A percentile compares a stretch with the other conserved stretches of the same genome.
Conservation (phyloP, 2,888 invertebrate genomes). For the Campaea margaritaria region DNA sequence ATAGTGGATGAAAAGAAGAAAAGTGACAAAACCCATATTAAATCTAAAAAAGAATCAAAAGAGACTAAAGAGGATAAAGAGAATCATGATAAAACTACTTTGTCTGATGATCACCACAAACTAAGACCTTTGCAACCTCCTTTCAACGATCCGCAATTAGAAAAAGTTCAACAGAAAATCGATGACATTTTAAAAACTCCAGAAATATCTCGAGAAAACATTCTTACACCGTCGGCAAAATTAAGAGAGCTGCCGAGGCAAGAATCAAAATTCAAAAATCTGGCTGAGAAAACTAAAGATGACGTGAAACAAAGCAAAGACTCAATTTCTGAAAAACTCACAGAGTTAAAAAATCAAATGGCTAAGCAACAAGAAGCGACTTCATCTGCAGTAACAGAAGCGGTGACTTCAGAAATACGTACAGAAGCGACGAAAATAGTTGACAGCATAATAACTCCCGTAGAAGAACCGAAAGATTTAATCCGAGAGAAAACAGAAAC, state of each 20-base stretch:
- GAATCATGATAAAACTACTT: slow-evolving; percentile 47
- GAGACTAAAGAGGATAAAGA: slow-evolving; percentile 23
- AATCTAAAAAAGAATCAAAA: slow-evolving; percentile 22
- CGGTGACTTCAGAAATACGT: slow-evolving; percentile 62
- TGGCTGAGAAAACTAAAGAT: slow-evolving; percentile 61
- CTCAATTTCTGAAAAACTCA: slow-evolving; percentile 57
- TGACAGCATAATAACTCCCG: slow-evolving; percentile 78
- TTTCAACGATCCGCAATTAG: slow-evolving; percentile 79
- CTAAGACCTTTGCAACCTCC: slow-evolving; percentile 75
- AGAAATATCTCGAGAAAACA: slow-evolving; percentile 78
- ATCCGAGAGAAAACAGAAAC: slow-evolving; percentile 43
- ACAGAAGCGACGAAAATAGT: slow-evolving; percentile 76
- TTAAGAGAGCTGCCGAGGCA: slow-evolving; percentile 50
- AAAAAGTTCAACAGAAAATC: slow-evolving; percentile 78
- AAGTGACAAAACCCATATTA: slow-evolving; percentile 41
- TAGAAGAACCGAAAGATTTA: slow-evolving; percentile 68
- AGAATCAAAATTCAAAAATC: slow-evolving; percentile 51
- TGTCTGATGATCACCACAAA: slow-evolving; percentile 69
- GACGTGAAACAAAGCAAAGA: slow-evolving; percentile 62
- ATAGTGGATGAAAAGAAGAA: slow-evolving; percentile 45
- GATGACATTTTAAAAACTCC: slow-evolving; percentile 79
- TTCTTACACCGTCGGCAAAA: slow-evolving; percentile 62
- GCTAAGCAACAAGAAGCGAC: slow-evolving; percentile 59
- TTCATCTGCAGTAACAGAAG: slow-evolving; percentile 33
- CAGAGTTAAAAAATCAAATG: slow-evolving; percentile 62